A percentile compares a stretch with the other conserved stretches of the same genome.
Conservation (phyloP, 2,113 vertebrate genomes). For the Daphoenositta chrysoptera region DNA sequence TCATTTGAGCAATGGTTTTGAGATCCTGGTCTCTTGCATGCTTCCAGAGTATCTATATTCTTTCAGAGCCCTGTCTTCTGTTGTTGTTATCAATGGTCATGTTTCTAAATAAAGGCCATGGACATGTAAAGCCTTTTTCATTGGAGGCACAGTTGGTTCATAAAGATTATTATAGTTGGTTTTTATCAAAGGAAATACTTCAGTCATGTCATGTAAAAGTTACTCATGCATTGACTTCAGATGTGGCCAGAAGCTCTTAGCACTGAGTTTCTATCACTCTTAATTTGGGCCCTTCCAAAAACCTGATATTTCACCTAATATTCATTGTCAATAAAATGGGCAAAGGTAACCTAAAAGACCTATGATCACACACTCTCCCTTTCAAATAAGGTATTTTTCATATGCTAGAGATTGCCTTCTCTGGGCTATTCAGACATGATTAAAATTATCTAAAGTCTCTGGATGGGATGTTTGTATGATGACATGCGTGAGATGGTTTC, state of each 20-base stretch:
- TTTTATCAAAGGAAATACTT: neutral
- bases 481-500: neutral
- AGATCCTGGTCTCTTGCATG: neutral
- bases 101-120: neutral
- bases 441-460: neutral
- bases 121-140: neutral
- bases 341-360: neutral
- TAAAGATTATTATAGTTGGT: neutral
- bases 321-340: neutral
- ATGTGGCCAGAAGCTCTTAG: neutral
- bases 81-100: neutral
- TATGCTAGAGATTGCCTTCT: neutral
- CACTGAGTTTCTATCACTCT: neutral
- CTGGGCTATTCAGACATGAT: neutral
- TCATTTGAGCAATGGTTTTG: neutral
- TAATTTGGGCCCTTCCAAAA: neutral
- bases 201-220: neutral
- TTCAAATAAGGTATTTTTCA: neutral
- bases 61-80: neutral
- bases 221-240: neutral
- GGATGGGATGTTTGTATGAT: neutral
- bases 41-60: neutral
- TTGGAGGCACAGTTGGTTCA: neutral
- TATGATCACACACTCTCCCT: rapidly evolving
- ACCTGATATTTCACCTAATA: neutral